phyloP scores from a whole-genome alignment of 64 coral and sea anemone genomes.

The Dendronephthya gigantea region DNA sequence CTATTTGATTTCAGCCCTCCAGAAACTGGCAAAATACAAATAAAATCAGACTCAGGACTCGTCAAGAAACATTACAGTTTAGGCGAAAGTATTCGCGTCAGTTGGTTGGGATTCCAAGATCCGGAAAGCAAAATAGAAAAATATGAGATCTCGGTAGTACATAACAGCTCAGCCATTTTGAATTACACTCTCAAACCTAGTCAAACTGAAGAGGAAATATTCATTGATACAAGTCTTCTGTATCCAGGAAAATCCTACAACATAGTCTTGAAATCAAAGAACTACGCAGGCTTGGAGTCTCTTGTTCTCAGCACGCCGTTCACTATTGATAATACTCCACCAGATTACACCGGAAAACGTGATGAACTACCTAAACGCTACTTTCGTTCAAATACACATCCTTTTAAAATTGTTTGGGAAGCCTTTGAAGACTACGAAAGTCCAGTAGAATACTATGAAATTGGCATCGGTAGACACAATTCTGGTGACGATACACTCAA shows the following conservation, averaged over 20 bases:
- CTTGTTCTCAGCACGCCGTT: background rate
- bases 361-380: background rate
- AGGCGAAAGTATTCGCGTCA: background rate
- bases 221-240: background rate
- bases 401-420: background rate
- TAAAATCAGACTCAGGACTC: slow-evolving; percentile 4
- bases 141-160: background rate
- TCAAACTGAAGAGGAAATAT: background rate
- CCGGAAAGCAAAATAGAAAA: background rate
- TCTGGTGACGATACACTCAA: background rate
- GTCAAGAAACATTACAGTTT: background rate
- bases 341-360: background rate
- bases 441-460: background rate
- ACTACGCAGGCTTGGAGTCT: background rate
- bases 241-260: background rate
- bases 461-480: background rate
- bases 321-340: background rate
- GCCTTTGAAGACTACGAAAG: background rate
- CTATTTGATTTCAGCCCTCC: slow-evolving; percentile 64
- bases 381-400: background rate
- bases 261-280: background rate
- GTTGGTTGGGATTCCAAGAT: slow-evolving; percentile 25
- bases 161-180: background rate
- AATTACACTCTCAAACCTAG: background rate
- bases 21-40: slow-evolving; percentile 23